Conservation (phyloP, 1,140 invertebrate species). For the Helicoverpa armigera region DNA sequence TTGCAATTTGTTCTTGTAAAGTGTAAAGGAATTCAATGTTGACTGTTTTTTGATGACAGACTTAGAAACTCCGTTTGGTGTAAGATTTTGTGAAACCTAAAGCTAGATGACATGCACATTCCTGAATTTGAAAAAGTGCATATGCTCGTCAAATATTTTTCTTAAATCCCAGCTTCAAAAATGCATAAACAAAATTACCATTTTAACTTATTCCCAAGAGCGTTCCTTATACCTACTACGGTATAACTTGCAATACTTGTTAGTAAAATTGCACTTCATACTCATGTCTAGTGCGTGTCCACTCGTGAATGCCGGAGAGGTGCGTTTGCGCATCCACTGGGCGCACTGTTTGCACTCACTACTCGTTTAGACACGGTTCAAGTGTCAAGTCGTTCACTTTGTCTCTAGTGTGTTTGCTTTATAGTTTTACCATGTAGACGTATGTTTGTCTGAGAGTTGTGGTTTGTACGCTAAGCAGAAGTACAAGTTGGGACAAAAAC, state of each 20-base stretch:
- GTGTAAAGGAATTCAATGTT: neutral
- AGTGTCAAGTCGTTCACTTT: constrained; percentile 41
- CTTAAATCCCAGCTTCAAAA: too few species aligned
- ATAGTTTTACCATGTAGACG: constrained; percentile 13
- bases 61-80: too few species aligned
- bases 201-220: neutral
- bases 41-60: too few species aligned
- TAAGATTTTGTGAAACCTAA: too few species aligned
- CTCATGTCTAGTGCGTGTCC: constrained; percentile 10
- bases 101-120: too few species aligned
- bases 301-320: constrained; percentile 10
- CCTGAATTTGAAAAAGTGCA: too few species aligned
- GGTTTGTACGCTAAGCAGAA: constrained; percentile 3
- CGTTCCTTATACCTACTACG: constrained; percentile 8
- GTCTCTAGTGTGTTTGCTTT: constrained; percentile 30
- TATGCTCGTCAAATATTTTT: too few species aligned
- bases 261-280: constrained; percentile 29
- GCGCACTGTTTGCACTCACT: constrained; percentile 14
- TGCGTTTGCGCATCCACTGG: constrained; percentile 14
- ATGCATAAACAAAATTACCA: too few species aligned
- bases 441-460: neutral
- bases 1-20: neutral
- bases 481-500: neutral
- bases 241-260: constrained; percentile 11
- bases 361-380: constrained; percentile 39